phyloP scores from a whole-genome alignment of 2,888 invertebrate species.

The Himalopsyche anomala region DNA sequence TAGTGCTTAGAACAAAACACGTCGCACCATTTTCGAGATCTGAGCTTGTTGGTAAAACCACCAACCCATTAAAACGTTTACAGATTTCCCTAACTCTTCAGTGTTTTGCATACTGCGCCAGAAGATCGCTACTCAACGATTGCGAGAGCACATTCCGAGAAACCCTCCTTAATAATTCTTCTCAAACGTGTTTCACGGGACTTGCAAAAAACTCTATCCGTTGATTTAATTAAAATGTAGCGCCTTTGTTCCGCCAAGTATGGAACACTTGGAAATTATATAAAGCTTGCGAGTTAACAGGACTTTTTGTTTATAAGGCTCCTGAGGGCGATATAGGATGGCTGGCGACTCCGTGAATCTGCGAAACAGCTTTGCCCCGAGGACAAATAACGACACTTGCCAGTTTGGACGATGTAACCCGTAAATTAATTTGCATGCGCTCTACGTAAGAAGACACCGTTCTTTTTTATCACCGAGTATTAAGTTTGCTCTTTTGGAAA shows the following conservation, averaged over 20 bases:
- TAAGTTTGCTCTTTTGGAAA: constrained; percentile 51
- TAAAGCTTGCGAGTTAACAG: constrained; percentile 62
- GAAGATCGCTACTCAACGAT: constrained; percentile 45
- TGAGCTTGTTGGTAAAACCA: constrained; percentile 16
- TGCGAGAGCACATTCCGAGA: constrained; percentile 50
- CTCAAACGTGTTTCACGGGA: constrained; percentile 52
- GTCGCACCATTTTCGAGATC: constrained; percentile 14
- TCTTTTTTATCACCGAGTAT: constrained; percentile 60
- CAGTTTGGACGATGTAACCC: constrained; percentile 65
- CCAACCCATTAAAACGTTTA: constrained; percentile 45
- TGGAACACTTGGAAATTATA: constrained; percentile 62
- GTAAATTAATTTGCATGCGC: constrained; percentile 66
- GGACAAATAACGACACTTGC: constrained; percentile 66
- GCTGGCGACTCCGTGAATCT: constrained; percentile 64
- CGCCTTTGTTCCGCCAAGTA: constrained; percentile 64
- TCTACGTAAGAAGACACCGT: constrained; percentile 55
- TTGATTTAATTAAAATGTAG: constrained; percentile 65
- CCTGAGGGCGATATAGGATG: constrained; percentile 65
- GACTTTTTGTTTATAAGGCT: constrained; percentile 66
- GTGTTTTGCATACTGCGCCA: constrained; percentile 22
- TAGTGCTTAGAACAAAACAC: constrained; percentile 12
- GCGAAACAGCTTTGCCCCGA: constrained; percentile 64
- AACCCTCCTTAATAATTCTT: constrained; percentile 59
- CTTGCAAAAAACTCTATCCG: constrained; percentile 50
- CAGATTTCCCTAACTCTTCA: constrained; percentile 16